Percentiles rank a stretch among this genome's conserved stretches.
Conservation (phyloP, 92 coral and sea anemone species). For the Epizoanthus illoricatus region DNA sequence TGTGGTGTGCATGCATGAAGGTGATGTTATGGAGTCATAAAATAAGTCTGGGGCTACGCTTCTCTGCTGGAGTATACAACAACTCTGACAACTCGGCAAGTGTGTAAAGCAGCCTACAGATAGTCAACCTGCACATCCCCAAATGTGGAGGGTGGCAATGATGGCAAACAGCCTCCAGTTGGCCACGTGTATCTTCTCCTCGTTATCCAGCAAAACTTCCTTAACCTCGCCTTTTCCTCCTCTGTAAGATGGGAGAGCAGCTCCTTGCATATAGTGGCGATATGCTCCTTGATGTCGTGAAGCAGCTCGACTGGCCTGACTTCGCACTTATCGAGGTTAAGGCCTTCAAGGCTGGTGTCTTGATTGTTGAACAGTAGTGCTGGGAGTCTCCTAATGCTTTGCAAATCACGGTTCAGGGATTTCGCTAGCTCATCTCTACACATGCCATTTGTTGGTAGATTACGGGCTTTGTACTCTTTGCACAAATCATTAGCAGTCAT, state of each 20-base stretch:
- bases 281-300: conserved; percentile 24
- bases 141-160: neutral
- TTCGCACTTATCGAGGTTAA: conserved; percentile 12
- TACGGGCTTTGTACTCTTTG: neutral
- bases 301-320: conserved; percentile 29
- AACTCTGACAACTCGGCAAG: conserved; percentile 35
- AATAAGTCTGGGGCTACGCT: conserved; percentile 24
- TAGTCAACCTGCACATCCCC: neutral
- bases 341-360: neutral
- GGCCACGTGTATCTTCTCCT: conserved; percentile 2
- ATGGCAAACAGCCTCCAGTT: neutral
- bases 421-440: neutral
- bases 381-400: conserved; percentile 27
- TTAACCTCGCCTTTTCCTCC: neutral
- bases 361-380: conserved; percentile 3
- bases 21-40: conserved; percentile 41
- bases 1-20: conserved; percentile 34
- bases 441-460: conserved; percentile 11
- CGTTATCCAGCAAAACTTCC: neutral
- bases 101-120: conserved; percentile 31
- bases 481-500: conserved; percentile 13
- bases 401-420: neutral
- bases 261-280: too few relatives aligned
- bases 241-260: conserved; percentile 11
- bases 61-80: conserved; percentile 27